A percentile compares a stretch with the other conserved stretches of the same genome.
Evolutionary conservation across 2,113 vertebrate genomes (phyloP).

Genomic region (Periophthalmus modestus): DNA sequence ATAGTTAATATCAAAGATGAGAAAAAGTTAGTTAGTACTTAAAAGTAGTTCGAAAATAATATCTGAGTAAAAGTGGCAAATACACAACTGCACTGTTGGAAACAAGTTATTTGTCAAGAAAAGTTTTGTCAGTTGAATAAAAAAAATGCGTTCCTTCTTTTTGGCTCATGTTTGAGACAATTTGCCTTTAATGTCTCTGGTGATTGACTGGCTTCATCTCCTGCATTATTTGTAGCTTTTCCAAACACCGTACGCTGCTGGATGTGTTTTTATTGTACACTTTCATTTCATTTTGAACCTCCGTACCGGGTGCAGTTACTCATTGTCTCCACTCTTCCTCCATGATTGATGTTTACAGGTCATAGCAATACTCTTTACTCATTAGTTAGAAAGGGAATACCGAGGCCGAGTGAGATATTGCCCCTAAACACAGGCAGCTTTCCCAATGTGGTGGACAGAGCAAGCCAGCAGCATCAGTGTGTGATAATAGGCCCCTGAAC

Average conservation of each 20-base stretch:
- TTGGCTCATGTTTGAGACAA: constrained; percentile 19
- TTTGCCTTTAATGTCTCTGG: constrained; percentile 11
- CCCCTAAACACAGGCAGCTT: constrained; percentile 60
- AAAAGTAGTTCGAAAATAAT: background rate
- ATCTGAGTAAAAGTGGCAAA: background rate
- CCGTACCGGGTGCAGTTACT: constrained; percentile 63
- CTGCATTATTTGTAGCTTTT: constrained; percentile 40
- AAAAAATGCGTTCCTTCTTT: constrained; percentile 25
- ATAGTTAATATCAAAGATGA: background rate
- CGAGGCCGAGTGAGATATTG: constrained; percentile 76
- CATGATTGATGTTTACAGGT: constrained; percentile 78
- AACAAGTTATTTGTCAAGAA: constrained; percentile 1
- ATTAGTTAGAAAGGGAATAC: constrained; percentile 78
- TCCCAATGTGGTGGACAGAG: constrained; percentile 71
- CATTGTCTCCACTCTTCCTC: constrained; percentile 64
- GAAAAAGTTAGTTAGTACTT: no score
- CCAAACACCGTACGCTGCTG: constrained; percentile 26
- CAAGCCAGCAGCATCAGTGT: constrained; percentile 82
- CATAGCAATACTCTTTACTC: constrained; percentile 80
- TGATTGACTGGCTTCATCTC: constrained; percentile 39
- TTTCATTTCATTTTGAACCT: constrained; percentile 70
- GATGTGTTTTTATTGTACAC: constrained; percentile 71
- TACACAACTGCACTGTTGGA: background rate
- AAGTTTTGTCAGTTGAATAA: constrained; percentile 34
- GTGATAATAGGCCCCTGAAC: constrained; percentile 84